Percentiles rank a stretch among this genome's conserved stretches.
These are phyloP conservation scores for Anthonomus grandis DNA, from an alignment of 1,140 invertebrate species.

Conservation along the genomic window DNA sequence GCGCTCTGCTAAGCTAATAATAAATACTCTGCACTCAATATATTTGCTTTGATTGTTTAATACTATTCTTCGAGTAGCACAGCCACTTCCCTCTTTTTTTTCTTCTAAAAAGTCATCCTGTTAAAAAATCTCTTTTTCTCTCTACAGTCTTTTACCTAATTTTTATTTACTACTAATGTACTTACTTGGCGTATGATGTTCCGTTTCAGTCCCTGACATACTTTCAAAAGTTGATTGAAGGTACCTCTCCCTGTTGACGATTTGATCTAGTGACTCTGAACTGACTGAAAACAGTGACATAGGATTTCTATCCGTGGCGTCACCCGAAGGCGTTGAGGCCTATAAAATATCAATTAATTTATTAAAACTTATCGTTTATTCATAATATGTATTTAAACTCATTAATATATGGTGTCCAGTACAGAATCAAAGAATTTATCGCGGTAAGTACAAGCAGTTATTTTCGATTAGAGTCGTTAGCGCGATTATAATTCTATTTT, in stretches of 20 bases:
- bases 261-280: constrained; percentile 70
- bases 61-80: no score
- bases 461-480: no score
- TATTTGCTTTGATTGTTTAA: no score
- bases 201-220: constrained; percentile 61
- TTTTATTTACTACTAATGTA: not conserved
- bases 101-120: not conserved
- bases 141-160: not conserved
- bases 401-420: no score
- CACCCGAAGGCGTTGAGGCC: constrained; percentile 70
- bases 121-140: not conserved
- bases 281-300: constrained; percentile 64
- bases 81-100: no score
- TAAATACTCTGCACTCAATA: no score
- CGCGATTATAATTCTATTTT: no score
- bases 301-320: constrained; percentile 64
- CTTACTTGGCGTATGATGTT: constrained; percentile 45
- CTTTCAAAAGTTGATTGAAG: constrained; percentile 77
- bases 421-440: no score
- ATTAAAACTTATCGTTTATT: no score
- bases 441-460: no score
- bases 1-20: no score
- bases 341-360: constrained; percentile 30
- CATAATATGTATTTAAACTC: no score
- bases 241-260: constrained; percentile 66